Conservation (phyloP, 2,888 invertebrate species). For the Caenorhabditis sp. region DNA sequence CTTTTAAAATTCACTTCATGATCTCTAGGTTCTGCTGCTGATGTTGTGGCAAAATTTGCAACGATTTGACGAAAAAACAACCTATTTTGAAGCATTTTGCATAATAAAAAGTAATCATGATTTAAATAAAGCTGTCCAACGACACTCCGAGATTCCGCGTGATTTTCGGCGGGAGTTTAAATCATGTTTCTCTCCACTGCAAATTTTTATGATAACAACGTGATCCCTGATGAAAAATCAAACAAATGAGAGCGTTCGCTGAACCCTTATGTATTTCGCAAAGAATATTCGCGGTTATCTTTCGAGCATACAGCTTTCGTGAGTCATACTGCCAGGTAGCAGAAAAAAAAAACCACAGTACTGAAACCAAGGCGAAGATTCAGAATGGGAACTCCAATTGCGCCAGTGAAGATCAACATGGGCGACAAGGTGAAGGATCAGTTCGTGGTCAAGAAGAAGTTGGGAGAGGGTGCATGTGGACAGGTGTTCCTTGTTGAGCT, state of each 20-base stretch:
- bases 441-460: constrained; percentile 75
- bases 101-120: background rate
- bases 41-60: constrained; percentile 24
- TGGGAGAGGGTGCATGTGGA: constrained; percentile 79
- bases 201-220: background rate
- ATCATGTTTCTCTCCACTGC: background rate
- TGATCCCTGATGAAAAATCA: too few relatives aligned
- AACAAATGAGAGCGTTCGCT: too few relatives aligned
- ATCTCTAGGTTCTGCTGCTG: constrained; percentile 17
- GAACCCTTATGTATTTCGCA: constrained; percentile 1
- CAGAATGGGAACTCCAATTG: constrained; percentile 72
- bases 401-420: constrained; percentile 67
- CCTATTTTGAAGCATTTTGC: constrained; percentile 51
- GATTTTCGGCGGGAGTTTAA: constrained; percentile 14
- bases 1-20: constrained; percentile 1
- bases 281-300: constrained; percentile 32
- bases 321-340: constrained; percentile 45
- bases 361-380: background rate
- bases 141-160: constrained; percentile 40
- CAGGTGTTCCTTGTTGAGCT: constrained; percentile 67
- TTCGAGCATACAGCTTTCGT: constrained; percentile 41
- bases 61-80: constrained; percentile 16
- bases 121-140: constrained; percentile 18
- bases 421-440: constrained; percentile 72
- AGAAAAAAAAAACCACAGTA: background rate